phyloP scores from a whole-genome alignment of 2,113 vertebrate species.

The Eclectus roratus region DNA sequence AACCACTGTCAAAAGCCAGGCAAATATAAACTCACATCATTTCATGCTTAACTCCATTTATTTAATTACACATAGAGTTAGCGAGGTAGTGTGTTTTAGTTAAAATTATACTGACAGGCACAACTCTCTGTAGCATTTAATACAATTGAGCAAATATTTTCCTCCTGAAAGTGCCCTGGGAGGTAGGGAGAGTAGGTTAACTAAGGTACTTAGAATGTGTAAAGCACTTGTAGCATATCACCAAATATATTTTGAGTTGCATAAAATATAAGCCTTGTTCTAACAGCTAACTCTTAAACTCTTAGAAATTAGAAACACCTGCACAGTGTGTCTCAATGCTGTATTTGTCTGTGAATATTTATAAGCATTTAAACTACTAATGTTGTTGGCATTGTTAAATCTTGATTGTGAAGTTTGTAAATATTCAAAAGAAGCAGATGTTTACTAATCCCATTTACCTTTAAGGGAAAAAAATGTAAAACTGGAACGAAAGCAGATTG shows the following conservation, averaged over 20 bases:
- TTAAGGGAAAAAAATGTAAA: conserved; percentile 60
- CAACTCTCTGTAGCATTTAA: conserved; percentile 35
- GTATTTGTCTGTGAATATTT: conserved; percentile 61
- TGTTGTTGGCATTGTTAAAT: conserved; percentile 48
- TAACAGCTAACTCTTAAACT: conserved; percentile 35
- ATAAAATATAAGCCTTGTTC: conserved; percentile 38
- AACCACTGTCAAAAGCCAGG: not conserved
- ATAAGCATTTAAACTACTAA: conserved; percentile 43
- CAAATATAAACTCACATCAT: not conserved
- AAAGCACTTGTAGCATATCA: conserved; percentile 30
- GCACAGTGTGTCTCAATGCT: not conserved
- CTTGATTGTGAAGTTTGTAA: conserved; percentile 66
- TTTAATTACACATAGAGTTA: conserved; percentile 41
- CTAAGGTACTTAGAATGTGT: conserved; percentile 14
- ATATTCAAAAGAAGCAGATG: conserved; percentile 69
- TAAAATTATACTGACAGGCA: conserved; percentile 30
- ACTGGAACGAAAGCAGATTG: conserved; percentile 41
- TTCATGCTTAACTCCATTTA: not conserved
- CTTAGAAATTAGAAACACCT: conserved; percentile 58
- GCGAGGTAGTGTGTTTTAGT: not conserved
- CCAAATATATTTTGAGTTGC: conserved; percentile 18
- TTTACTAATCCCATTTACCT: conserved; percentile 63
- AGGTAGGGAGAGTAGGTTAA: conserved; percentile 23
- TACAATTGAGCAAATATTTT: conserved; percentile 44
- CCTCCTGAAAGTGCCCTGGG: conserved; percentile 16